phyloP scores from a whole-genome alignment of 2,888 invertebrate genomes.

The Euclidia mi region DNA sequence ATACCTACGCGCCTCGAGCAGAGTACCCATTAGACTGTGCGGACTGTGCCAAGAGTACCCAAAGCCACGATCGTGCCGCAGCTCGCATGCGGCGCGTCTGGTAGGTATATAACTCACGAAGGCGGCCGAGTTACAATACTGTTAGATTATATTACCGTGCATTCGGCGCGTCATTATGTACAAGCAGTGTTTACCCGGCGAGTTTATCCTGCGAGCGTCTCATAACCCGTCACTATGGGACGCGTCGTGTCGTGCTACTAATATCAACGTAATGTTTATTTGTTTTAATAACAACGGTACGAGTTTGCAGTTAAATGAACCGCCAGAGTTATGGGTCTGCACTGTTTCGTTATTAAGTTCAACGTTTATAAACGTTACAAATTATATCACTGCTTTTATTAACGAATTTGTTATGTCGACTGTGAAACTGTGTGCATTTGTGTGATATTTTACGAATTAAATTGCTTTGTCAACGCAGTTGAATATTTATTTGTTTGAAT shows the following conservation, averaged over 20 bases:
- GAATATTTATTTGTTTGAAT: conserved; percentile 12
- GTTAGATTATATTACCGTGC: no score
- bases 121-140: no score
- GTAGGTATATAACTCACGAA: no score
- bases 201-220: conserved; percentile 1
- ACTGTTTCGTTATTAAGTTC: conserved; percentile 11
- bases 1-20: no score
- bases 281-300: conserved; percentile 39
- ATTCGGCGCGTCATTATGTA: conserved; percentile 29
- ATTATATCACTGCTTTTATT: conserved; percentile 5
- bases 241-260: conserved; percentile 12
- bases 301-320: conserved; percentile 35
- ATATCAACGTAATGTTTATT: conserved; percentile 42
- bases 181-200: conserved; percentile 24
- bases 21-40: no score
- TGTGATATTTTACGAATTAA: conserved; percentile 1
- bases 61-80: no score
- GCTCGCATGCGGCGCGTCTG: no score
- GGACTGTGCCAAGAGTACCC: no score
- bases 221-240: conserved; percentile 9
- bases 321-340: conserved; percentile 20
- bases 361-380: no score
- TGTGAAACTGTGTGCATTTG: not conserved
- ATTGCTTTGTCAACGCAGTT: conserved; percentile 1
- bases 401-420: conserved; percentile 5